Percentiles rank a stretch among this genome's conserved stretches.
These are phyloP conservation scores for Lissocephala sabroskyi DNA, from an alignment of 2,888 invertebrate species.

Conservation along the genomic window DNA sequence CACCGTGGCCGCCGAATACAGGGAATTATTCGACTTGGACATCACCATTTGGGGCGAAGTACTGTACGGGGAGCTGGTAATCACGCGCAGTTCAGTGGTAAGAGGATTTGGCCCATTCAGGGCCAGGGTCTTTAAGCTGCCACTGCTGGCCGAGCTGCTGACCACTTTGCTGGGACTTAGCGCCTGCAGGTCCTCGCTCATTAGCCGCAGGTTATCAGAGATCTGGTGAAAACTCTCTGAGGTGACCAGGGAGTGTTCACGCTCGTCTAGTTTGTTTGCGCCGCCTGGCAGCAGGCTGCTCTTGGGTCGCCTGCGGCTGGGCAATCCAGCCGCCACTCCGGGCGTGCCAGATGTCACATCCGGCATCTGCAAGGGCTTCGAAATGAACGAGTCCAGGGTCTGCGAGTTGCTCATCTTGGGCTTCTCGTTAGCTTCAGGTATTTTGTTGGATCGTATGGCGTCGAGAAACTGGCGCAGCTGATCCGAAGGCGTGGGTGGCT, in stretches of 20 bases:
- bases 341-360: conserved; percentile 67
- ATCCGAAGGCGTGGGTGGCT: conserved; percentile 71
- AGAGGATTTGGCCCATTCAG: conserved; percentile 29
- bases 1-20: conserved; percentile 38
- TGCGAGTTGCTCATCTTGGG: conserved; percentile 64
- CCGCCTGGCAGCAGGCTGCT: conserved; percentile 34
- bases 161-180: conserved; percentile 67
- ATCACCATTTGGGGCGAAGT: conserved; percentile 52
- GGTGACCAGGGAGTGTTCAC: conserved; percentile 67
- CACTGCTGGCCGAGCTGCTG: conserved; percentile 51
- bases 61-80: conserved; percentile 53
- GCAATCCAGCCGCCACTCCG: conserved; percentile 28
- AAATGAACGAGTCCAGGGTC: conserved; percentile 66
- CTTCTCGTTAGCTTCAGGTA: conserved; percentile 66
- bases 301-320: conserved; percentile 49
- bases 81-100: conserved; percentile 51
- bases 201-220: conserved; percentile 70
- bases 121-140: conserved; percentile 48
- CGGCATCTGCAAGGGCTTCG: conserved; percentile 67
- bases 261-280: conserved; percentile 43
- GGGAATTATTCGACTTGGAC: conserved; percentile 49
- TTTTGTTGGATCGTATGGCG: conserved; percentile 71
- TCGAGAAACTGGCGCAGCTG: conserved; percentile 71
- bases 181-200: conserved; percentile 71
- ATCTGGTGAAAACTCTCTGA: conserved; percentile 72